A percentile compares a stretch with the other conserved stretches of the same genome.
Conservation (phyloP, 2,797 vertebrate genomes). For the Adelosebastes latens region DNA sequence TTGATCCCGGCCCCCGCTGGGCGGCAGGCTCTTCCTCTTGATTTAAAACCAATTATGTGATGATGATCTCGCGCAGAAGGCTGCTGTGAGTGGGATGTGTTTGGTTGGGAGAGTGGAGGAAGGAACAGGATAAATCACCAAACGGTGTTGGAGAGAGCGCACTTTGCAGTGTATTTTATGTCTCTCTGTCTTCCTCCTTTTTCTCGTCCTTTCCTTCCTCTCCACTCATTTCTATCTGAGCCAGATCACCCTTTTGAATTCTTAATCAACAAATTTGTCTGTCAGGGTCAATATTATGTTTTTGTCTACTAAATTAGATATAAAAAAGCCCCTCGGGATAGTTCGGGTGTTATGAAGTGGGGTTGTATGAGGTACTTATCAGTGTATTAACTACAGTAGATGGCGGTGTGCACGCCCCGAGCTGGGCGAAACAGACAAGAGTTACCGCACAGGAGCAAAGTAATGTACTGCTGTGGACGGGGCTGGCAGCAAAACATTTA, state of each 20-base stretch:
- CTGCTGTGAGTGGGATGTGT: constrained; percentile 46
- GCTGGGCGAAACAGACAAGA: too few relatives aligned
- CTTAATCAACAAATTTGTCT: not conserved
- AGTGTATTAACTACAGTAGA: too few relatives aligned
- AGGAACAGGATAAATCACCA: constrained; percentile 55
- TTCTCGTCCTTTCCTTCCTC: not conserved
- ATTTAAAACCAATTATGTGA: constrained; percentile 78
- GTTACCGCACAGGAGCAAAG: too few relatives aligned
- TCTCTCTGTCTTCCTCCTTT: not conserved
- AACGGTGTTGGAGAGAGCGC: not conserved
- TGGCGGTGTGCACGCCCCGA: too few relatives aligned
- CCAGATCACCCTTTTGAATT: not conserved
- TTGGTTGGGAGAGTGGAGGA: constrained; percentile 30
- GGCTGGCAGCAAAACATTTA: too few relatives aligned
- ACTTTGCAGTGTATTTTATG: not conserved
- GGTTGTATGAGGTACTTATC: too few relatives aligned
- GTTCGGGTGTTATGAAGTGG: too few relatives aligned
- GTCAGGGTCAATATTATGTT: constrained; percentile 4
- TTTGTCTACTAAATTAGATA: not conserved
- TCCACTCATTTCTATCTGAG: not conserved
- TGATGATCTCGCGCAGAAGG: constrained; percentile 67
- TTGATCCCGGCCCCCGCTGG: constrained; percentile 58
- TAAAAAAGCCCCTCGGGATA: not conserved
- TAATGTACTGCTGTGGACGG: too few relatives aligned
- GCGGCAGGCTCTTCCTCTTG: constrained; percentile 63